A percentile compares a stretch with the other conserved stretches of the same genome.
These are phyloP conservation scores for Griposia aprilina DNA, from an alignment of 2,888 invertebrate genomes.

Conservation along the genomic window DNA sequence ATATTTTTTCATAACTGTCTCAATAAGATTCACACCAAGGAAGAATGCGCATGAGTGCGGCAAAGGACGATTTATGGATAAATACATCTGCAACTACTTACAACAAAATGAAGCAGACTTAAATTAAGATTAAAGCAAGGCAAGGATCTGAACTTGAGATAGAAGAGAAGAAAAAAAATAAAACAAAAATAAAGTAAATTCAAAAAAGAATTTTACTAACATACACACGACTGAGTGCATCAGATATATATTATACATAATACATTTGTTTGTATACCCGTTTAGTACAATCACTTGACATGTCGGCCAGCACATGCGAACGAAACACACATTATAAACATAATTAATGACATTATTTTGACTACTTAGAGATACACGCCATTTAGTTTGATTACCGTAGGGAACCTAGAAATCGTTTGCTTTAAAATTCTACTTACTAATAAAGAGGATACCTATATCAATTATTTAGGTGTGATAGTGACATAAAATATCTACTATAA, in stretches of 20 bases:
- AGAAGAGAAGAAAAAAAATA: constrained; percentile 67
- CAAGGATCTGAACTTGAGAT: neutral
- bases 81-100: neutral
- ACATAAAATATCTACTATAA: constrained; percentile 14
- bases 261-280: constrained; percentile 77
- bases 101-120: neutral
- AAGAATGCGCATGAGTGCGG: neutral
- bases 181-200: constrained; percentile 76
- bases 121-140: neutral
- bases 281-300: constrained; percentile 67
- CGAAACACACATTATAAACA: constrained; percentile 44
- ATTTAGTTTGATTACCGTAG: constrained; percentile 28
- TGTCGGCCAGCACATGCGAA: constrained; percentile 54
- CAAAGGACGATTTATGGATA: neutral
- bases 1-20: neutral
- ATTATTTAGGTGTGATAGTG: neutral
- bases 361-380: constrained; percentile 39
- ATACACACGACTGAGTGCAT: constrained; percentile 70
- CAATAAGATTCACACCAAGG: neutral
- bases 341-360: constrained; percentile 46
- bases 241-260: constrained; percentile 76
- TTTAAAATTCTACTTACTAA: constrained; percentile 12
- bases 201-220: constrained; percentile 82
- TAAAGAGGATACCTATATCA: constrained; percentile 5
- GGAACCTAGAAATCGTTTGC: neutral